Evolutionary conservation across 1,140 invertebrate species (phyloP), one percentile per base, ranked within the genome.

Genomic region (Mercenaria mercenaria): DNA sequence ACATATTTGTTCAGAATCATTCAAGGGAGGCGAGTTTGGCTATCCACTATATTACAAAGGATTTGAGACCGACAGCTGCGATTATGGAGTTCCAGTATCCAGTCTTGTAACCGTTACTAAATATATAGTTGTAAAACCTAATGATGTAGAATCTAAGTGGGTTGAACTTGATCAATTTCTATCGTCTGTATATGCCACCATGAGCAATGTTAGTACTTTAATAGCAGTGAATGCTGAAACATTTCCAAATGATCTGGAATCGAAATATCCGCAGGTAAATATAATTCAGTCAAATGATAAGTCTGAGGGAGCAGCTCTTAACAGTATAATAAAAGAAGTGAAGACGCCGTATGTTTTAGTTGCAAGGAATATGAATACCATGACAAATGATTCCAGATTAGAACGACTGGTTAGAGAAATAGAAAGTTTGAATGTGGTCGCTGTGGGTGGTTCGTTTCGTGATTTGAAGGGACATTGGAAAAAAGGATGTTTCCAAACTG

Each of bases 321-420:
- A 95, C 64, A 76, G 56, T 0, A 43, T 94, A 1, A 37, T 93
- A 1, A 43, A 50, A 29, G 13, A 80, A 11, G 93, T 92, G 4
- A 88, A 47, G n/a, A 96, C 95, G 0, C 91, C 93, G 20, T 96
- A 94, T 84, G 92, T 93, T 43, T 80, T 96, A 0, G 76, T 96
- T 23, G 94, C 89, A 43, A 64, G 92, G 39, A 86, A 92, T 47
- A 47, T 94, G 11, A 80, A 84, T 15, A 50, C 86, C 64, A 93
- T 95, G 26, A 91, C 92, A 29, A 72, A 81, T 23, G 91, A 93
- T 72, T 86, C 94, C 10, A 59, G 92, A 43, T 52, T 96, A 32
- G 93, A 95, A 72, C 86, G 95, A 61, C 88, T 94, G 32, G 67
- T 96, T 13, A 83, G 92, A 43, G 94, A 93, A 81, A 87, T 95